Evolutionary conservation across 2,113 vertebrate genomes (phyloP), one percentile per base, ranked within the genome.

Genomic region (Tachysurus vachellii): DNA sequence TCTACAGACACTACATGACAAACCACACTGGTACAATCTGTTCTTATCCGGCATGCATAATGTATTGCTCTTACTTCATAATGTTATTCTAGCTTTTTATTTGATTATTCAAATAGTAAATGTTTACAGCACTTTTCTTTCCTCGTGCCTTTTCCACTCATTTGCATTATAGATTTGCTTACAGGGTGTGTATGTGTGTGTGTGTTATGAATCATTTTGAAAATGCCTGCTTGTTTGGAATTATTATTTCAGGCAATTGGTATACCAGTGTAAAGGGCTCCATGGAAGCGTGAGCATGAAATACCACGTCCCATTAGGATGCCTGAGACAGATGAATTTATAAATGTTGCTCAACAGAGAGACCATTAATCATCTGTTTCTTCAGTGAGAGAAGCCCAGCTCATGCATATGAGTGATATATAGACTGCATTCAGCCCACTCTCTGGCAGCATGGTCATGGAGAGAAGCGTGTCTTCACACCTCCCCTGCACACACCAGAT

Each of bases 321-420:
- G 66, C 28, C 26, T 16, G 66, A 82, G 80, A 82, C 42, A 61
- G 85, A 87, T 87, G 66, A 82, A 59, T 82, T 80, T 75, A 56
- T 87, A 87, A 62, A 82, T 86, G 79, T 86, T 86, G 53, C 62
- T 80, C 59, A 85, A 88, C 71, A 88, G 36, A 70, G 54, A 81
- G 75, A 56, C 56, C 68, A 77, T 79, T 85, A 59, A 77, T 85
- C 80, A 68, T 81, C 82, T 70, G 68, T 87, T 88, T 85, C 28
- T 50, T 75, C 5, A 11, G 61, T 54, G 54, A 76, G 54, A 21
- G 68, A 82, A 53, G 66, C 36, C 21, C 42, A 61, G 80, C 57
- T 76, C 68, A 31, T 68, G 77, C 68, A 68, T 79, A 66, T 57
- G 47, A 87, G 56, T 73, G 61, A 84, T 71, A 9, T 50, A 36